Base-by-base conservation (phyloP, 2,113 vertebrate species). In the Sitta europaea region DNA sequence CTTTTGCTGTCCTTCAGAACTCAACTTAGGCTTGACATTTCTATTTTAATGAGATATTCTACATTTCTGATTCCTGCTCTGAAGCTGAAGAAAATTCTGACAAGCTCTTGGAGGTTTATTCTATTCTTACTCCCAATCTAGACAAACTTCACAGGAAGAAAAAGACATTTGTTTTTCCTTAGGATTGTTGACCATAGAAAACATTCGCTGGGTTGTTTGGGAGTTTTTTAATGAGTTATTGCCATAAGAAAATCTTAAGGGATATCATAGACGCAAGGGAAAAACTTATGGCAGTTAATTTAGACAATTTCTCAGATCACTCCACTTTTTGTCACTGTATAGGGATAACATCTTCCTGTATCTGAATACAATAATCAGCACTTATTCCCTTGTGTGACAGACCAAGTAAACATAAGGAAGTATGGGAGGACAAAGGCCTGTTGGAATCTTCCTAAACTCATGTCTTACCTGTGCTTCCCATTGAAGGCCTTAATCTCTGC, bases 21-120 rank as follows among this genome's bases (percentile, higher is more conserved):
- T 87, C 77, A 91, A 91, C 43, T 92, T 86, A 83, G 63, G 31
- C n/a, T 76, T 96, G 59, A 94, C 95, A 89, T 94, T 97, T 96
- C 38, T 93, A 80, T 87, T 93, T 93, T 94, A 96, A 93, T 92
- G 55, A 94, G 74, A 72, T 79, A 91, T 33, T 87, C 58, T 75
- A 35, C 61, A 50, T 85, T 83, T 91, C 42, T 51, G 23, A 91
- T 88, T 88, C 45, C 35, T 88, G 21, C 57, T 92, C 79, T 94
- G 74, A 96, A 84, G 25, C 23, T 76, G 31, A 77, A 70, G 14
- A 45, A 35, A 88, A 16, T 11, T 53, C 57, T 88, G 8, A 66
- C n/a, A 89, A 89, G 63, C n/a, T 94, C 55, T 17, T 28, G 24
- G 24, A 74, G 3, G 7, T 85, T 87, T 81, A 77, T 92, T 94